Evolutionary conservation across 2,888 invertebrate species (phyloP).

Genomic region (Ophion costatus): DNA sequence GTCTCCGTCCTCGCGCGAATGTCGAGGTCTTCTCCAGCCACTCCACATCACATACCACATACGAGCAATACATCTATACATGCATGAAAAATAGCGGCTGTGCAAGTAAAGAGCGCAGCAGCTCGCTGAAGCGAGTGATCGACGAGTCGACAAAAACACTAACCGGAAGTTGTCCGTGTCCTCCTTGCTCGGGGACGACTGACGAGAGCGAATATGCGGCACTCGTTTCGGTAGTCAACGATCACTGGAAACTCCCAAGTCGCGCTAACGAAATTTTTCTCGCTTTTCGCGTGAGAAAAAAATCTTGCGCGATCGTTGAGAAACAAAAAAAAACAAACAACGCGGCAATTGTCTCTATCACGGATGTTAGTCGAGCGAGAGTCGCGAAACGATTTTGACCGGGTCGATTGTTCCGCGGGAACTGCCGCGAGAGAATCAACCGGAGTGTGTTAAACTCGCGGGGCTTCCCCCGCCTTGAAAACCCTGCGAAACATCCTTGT

Average conservation of each 20-base stretch:
- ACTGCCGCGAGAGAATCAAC: slow-evolving; percentile 47
- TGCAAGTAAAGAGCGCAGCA: slow-evolving; percentile 16
- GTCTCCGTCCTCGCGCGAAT: slow-evolving; percentile 60
- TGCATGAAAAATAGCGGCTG: not conserved
- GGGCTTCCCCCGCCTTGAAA: slow-evolving; percentile 18
- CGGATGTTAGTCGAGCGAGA: not conserved
- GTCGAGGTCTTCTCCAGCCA: slow-evolving; percentile 50
- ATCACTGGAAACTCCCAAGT: not conserved
- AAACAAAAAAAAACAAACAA: slow-evolving; percentile 8
- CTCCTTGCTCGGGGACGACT: too few relatives aligned
- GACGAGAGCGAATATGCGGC: not conserved
- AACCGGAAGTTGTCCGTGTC: not conserved
- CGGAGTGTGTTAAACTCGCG: slow-evolving; percentile 33
- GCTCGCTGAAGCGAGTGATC: slow-evolving; percentile 5
- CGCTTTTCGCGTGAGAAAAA: not conserved
- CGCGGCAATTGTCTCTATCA: not conserved
- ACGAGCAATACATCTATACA: not conserved
- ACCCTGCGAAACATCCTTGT: slow-evolving; percentile 9
- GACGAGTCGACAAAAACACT: not conserved
- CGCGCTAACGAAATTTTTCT: not conserved
- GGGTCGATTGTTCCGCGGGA: slow-evolving; percentile 53
- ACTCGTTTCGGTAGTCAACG: not conserved
- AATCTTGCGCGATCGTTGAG: not conserved
- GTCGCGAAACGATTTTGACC: slow-evolving; percentile 44
- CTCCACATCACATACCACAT: not conserved